Percentiles rank a stretch among this genome's conserved stretches.
Evolutionary conservation across 2,113 vertebrate species (phyloP).

Genomic region (Zosterops hypoxanthus): DNA sequence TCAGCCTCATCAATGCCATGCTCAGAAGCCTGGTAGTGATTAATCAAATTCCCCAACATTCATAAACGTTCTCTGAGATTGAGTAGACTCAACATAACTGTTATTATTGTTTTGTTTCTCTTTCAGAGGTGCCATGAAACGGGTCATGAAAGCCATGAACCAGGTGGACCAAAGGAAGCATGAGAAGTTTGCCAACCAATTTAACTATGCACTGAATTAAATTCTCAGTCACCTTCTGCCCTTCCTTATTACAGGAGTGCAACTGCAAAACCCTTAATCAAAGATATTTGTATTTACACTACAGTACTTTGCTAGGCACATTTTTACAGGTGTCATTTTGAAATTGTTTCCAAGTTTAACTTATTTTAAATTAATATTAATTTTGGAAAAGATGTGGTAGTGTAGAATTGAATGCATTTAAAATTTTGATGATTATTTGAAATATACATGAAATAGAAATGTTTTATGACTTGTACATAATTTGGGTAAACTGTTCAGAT

Average conservation of each 20-base stretch:
- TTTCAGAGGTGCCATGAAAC: conserved; percentile 83
- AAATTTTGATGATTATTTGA: not conserved
- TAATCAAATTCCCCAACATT: conserved; percentile 24
- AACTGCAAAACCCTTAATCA: not conserved
- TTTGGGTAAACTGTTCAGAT: not conserved
- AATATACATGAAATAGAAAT: not conserved
- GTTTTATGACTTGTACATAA: not conserved
- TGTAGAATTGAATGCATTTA: not conserved
- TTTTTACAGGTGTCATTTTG: not conserved
- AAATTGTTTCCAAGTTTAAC: not conserved
- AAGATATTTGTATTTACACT: not conserved
- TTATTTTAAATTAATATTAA: not conserved
- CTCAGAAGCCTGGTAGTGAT: conserved; percentile 48
- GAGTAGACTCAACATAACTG: not conserved
- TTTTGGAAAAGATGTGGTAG: not conserved
- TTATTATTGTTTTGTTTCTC: not conserved
- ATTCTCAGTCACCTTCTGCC: not conserved
- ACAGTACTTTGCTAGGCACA: not conserved
- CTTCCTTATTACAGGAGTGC: not conserved
- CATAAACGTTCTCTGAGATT: not conserved
- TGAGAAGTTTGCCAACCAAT: conserved; percentile 96
- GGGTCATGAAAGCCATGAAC: conserved; percentile 85
- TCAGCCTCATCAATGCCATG: conserved; percentile 64
- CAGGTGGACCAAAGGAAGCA: conserved; percentile 88
- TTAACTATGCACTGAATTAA: conserved; percentile 93